Evolutionary conservation across 2,113 vertebrate genomes (phyloP).

Genomic region (Lepidothrix coronata): DNA sequence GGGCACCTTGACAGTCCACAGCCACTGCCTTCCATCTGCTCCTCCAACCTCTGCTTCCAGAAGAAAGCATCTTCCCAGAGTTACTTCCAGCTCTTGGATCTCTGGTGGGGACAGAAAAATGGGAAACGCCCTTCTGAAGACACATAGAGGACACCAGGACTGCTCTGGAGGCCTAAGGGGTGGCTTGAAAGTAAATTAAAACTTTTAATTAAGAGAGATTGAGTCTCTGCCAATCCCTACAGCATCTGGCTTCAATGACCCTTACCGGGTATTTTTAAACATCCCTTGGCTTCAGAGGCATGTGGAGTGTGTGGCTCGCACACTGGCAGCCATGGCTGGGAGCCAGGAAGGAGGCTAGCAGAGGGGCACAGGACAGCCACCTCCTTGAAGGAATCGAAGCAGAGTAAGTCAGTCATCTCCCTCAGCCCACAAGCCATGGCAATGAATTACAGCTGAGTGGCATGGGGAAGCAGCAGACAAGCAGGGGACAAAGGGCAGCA

Average conservation of each 20-base stretch:
- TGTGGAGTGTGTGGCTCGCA: rapidly evolving
- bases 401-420: neutral
- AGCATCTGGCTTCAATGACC: neutral
- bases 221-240: neutral
- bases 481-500: neutral
- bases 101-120: neutral
- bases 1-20: neutral
- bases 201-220: neutral
- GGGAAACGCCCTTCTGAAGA: neutral
- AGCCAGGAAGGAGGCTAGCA: rapidly evolving
- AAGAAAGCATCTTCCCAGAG: neutral
- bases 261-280: neutral
- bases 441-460: conserved; percentile 1
- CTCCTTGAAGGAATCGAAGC: neutral
- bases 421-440: neutral
- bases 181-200: neutral
- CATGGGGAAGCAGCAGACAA: neutral
- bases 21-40: neutral
- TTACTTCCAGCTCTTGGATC: rapidly evolving
- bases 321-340: rapidly evolving
- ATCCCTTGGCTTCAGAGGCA: neutral
- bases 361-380: rapidly evolving
- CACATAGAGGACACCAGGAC: neutral
- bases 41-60: neutral
- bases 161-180: rapidly evolving